phyloP scores from a whole-genome alignment of 2,888 invertebrate genomes.

The Lycocerus yunnanus region DNA sequence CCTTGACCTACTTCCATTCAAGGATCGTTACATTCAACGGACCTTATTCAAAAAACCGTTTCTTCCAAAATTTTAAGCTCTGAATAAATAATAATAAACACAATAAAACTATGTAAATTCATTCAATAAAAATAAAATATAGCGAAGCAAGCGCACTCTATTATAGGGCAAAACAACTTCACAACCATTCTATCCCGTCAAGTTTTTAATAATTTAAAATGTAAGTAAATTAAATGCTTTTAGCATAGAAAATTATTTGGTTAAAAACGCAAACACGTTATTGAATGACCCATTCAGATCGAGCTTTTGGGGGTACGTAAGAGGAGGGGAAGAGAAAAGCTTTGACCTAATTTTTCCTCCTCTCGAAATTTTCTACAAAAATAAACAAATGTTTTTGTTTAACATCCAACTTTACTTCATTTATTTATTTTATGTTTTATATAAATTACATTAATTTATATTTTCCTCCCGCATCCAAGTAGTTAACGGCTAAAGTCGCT shows the following conservation, averaged over 20 bases:
- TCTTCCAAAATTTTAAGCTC: not conserved
- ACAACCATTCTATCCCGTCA: not conserved
- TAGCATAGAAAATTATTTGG: constrained; percentile 14
- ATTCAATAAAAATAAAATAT: not conserved
- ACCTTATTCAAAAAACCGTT: not conserved
- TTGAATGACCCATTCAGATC: constrained; percentile 42
- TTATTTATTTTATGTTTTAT: constrained; percentile 12
- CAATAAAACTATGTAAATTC: not conserved
- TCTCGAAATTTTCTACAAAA: constrained; percentile 29
- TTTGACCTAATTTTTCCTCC: constrained; percentile 39
- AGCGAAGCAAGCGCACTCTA: not conserved
- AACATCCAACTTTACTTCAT: constrained; percentile 22
- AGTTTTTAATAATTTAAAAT: not conserved
- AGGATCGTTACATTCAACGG: constrained; percentile 8
- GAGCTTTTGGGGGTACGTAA: constrained; percentile 30
- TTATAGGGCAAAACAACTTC: not conserved
- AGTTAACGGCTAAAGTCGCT: not conserved
- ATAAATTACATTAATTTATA: not conserved
- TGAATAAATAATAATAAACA: not conserved
- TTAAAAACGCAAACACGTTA: constrained; percentile 26
- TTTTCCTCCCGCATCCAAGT: not conserved
- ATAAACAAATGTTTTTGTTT: constrained; percentile 36
- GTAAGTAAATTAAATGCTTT: constrained; percentile 10
- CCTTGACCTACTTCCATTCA: constrained; percentile 7
- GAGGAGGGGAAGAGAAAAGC: constrained; percentile 28